Percentiles rank a stretch among this genome's conserved stretches.
Conservation (phyloP, 2,888 invertebrate species). For the Alloscopus bannaensis region DNA sequence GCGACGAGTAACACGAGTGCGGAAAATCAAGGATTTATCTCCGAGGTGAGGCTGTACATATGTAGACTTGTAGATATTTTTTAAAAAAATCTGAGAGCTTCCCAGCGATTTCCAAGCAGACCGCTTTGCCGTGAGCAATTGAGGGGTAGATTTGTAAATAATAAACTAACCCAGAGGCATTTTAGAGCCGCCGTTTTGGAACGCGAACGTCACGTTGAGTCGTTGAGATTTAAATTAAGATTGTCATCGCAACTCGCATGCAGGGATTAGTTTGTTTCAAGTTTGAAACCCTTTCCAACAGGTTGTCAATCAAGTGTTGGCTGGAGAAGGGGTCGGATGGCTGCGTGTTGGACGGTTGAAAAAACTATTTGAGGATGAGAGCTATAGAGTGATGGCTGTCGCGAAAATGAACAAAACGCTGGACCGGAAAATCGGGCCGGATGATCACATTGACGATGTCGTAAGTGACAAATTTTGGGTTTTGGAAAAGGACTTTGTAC, state of each 20-base stretch:
- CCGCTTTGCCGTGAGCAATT: no score
- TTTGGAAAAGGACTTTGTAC: no score
- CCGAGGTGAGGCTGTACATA: conserved; percentile 82
- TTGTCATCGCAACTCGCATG: no score
- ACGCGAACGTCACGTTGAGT: no score
- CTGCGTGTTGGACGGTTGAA: conserved; percentile 93
- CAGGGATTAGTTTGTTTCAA: no score
- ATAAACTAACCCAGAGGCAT: no score
- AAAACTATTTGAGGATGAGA: conserved; percentile 99
- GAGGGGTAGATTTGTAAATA: no score
- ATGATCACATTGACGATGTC: conserved; percentile 98
- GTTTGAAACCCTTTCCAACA: no score
- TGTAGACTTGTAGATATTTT: no score
- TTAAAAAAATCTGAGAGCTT: background rate
- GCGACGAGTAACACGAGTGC: conserved; percentile 82
- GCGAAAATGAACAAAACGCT: conserved; percentile 95
- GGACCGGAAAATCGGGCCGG: conserved; percentile 93
- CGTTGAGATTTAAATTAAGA: no score
- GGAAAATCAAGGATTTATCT: conserved; percentile 95
- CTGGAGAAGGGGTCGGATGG: conserved; percentile 98
- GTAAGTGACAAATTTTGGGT: conserved; percentile 82
- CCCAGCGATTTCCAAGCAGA: no score
- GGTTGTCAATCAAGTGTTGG: conserved; percentile 88
- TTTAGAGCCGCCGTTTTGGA: no score
- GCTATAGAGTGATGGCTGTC: conserved; percentile 95